Evolutionary conservation across 37 sponge, comb jelly and placozoan genomes (phyloP), one percentile per base, ranked within the genome.

Genomic region (Tethya wilhelma): DNA sequence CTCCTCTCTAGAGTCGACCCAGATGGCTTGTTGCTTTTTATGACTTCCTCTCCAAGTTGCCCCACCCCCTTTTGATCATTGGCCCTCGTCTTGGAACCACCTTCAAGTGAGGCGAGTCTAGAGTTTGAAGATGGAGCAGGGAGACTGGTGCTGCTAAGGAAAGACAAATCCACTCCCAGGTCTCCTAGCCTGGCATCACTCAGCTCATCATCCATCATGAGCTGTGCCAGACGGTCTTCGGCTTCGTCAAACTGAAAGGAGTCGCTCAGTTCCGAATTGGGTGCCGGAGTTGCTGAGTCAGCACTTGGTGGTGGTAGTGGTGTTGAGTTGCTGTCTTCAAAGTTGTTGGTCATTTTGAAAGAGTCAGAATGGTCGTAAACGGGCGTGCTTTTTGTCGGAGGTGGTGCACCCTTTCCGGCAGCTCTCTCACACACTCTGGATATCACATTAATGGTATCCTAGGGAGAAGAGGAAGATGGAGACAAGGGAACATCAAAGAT

Each of bases 171-270:
- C 53, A 25, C 56, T 14, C 9, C 14, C 14, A 26, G 7, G 7
- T n/a, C 25, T 38, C 42, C 57, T 26, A 88, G 67, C 37, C 79
- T 65, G 6, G 84, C 67, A 45, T 84, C 83, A 71, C 81, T 88
- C 38, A 92, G 63, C 45, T 92, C 93, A 26, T 92, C 93, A 44
- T 92, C 89, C 75, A 92, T 75, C 49, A 77, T 39, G 0, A 92
- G 75, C 67, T 87, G 89, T 22, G 81, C 82, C 66, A 92, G 59
- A 4, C 56, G 40, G 0, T 84, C 93, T 4, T 75, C 89, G 1
- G 93, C 89, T 37, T 92, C 93, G n/a, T n/a, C n/a, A n/a, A n/a
- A n/a, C n/a, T n/a, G n/a, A n/a, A n/a, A n/a, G n/a, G n/a, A n/a
- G n/a, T n/a, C n/a, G n/a, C n/a, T n/a, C n/a, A n/a, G n/a, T n/a